These are phyloP conservation scores for Ashinkailepas kermadecensis DNA, from an alignment of 2,888 invertebrate genomes.

Conservation along the genomic window DNA sequence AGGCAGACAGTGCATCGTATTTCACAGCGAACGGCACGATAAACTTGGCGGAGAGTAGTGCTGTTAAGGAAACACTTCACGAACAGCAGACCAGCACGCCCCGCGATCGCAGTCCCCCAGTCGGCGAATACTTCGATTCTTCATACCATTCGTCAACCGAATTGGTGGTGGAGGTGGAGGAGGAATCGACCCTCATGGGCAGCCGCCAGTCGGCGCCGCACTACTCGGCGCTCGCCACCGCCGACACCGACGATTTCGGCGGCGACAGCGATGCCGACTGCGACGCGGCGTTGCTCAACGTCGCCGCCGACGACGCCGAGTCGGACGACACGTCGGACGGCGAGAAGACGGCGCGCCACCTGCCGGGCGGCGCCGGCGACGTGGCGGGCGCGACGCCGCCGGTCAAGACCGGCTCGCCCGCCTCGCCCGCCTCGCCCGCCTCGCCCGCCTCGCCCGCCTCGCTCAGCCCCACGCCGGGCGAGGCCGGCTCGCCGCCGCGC, in stretches of 20 bases:
- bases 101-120: neutral
- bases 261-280: neutral
- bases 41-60: neutral
- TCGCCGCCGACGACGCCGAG: neutral
- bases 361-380: neutral
- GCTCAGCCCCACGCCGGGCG: neutral
- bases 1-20: neutral
- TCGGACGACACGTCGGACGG: neutral
- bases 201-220: neutral
- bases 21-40: neutral
- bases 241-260: neutral
- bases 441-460: neutral
- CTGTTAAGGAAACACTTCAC: neutral
- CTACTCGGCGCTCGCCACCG: neutral
- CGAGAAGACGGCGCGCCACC: neutral
- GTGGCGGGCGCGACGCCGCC: neutral
- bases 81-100: neutral
- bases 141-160: neutral
- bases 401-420: neutral
- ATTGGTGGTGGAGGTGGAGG: neutral
- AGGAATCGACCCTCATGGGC: neutral
- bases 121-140: neutral
- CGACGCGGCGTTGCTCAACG: neutral
- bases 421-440: neutral
- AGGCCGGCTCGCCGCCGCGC: slow-evolving; percentile 5